Percentiles rank a stretch among this genome's conserved stretches.
phyloP scores from a whole-genome alignment of 1,140 invertebrate genomes.

The Papilio machaon region DNA sequence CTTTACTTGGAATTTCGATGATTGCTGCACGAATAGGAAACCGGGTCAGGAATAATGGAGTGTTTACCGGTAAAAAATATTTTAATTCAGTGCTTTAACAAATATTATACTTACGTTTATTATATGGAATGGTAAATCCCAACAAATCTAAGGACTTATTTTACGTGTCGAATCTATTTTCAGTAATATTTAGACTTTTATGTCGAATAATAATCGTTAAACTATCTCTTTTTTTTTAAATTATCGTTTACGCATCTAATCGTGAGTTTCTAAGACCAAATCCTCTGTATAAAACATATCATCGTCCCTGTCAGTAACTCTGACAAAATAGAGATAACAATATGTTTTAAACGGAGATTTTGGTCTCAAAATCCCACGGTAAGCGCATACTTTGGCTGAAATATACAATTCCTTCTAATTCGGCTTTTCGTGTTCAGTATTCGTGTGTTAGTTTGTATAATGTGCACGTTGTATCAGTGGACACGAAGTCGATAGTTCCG shows the following conservation, averaged over 20 bases:
- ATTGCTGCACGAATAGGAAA: neutral
- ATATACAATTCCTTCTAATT: neutral
- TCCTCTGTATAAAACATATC: no score
- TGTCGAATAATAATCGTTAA: no score
- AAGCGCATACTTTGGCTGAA: neutral
- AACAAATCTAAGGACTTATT: neutral
- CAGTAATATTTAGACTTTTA: no score
- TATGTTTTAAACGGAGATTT: no score
- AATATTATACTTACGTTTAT: neutral
- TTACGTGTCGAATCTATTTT: neutral
- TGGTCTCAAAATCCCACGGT: neutral
- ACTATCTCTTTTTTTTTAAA: no score
- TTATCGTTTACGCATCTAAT: no score
- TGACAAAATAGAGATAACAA: no score
- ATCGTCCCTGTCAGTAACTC: no score
- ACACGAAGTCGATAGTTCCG: conserved; percentile 34
- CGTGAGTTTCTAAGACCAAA: no score
- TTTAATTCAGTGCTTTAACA: neutral
- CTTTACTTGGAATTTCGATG: conserved; percentile 8
- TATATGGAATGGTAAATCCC: neutral
- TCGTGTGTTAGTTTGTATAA: conserved; percentile 5
- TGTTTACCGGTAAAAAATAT: neutral
- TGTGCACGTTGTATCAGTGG: conserved; percentile 17
- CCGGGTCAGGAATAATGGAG: neutral
- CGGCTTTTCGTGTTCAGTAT: neutral